These are phyloP conservation scores for Gallirallus australis DNA, from an alignment of 2,797 vertebrate species.

Conservation along the genomic window DNA sequence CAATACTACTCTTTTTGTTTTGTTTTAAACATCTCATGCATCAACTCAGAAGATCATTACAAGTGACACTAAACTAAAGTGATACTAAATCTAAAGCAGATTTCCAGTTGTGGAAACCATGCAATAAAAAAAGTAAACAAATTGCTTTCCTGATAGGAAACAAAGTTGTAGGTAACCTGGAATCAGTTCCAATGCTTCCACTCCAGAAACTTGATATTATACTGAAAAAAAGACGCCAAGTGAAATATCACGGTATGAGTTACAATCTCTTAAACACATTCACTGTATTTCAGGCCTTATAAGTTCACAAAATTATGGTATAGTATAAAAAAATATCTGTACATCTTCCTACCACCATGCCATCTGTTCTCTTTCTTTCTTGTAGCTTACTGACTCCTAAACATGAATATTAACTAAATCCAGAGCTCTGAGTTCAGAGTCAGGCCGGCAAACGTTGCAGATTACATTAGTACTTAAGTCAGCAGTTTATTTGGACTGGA, in stretches of 20 bases:
- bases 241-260: not conserved
- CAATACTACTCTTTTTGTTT: not conserved
- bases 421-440: not conserved
- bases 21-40: not conserved
- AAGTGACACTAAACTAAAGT: not conserved
- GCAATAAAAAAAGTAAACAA: not conserved
- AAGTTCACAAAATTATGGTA: not conserved
- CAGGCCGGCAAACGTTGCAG: not conserved
- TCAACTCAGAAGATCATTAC: not conserved
- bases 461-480: not conserved
- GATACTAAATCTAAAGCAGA: not conserved
- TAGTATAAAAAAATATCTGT: not conserved
- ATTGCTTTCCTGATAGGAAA: not conserved
- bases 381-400: not conserved
- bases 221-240: not conserved
- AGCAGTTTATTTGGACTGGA: not conserved
- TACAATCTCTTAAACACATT: not conserved
- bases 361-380: not conserved
- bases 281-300: not conserved
- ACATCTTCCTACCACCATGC: not conserved
- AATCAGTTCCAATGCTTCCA: not conserved
- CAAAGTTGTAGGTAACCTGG: not conserved
- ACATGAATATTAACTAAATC: not conserved
- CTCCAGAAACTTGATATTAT: not conserved
- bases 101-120: not conserved